Base-by-base conservation (phyloP, 2,797 vertebrate species). In the Pagetopsis macropterus region DNA sequence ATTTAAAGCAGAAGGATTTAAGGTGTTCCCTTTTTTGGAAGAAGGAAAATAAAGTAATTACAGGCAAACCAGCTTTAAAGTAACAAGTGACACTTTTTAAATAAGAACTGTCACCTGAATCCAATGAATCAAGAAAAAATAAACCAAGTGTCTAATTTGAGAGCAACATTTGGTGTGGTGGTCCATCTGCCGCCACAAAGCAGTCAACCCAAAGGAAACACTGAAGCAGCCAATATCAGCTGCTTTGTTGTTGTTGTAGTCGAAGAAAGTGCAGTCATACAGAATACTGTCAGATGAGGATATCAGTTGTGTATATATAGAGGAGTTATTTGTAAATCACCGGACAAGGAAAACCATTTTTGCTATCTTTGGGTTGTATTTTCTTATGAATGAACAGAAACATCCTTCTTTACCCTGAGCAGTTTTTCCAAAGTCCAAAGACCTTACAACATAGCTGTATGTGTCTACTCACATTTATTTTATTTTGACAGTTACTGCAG, bases 401-500 rank as follows among this genome's bases (percentile, higher is more conserved):
- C 31, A 33, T 54, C 59, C 31, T 2, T 70, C n/a, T 72, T 69
- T 56, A 60, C 43, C 55, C 37, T 17, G 60, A 75, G 59, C 50
- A 58, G 59, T 37, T 71, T 74, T 66, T 75, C 15, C 64, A 65
- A 73, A 64, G 52, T 71, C 57, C 5, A 12, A 13, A 52, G 44
- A 43, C 43, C 21, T 46, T 64, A 75, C 71, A 68, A 62, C 56
- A 70, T 41, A 33, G n/a, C 65, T 21, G 16, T 3, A 10, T 19
- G 66, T 84, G 66, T 84, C 70, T 81, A 60, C 67, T 72, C 41
- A 45, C 57, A 70, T 84, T 80, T 75, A 12, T 21, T 61, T 4
- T 83, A 78, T 84, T 88, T 81, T 84, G 82, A 79, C 81, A 84
- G 81, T 55, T 66, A 9, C 60, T 63, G 23, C 74, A 76, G 64